Evolutionary conservation across 2,113 vertebrate genomes (phyloP), one percentile per base, ranked within the genome.

Genomic region (Coreoperca whiteheadi): DNA sequence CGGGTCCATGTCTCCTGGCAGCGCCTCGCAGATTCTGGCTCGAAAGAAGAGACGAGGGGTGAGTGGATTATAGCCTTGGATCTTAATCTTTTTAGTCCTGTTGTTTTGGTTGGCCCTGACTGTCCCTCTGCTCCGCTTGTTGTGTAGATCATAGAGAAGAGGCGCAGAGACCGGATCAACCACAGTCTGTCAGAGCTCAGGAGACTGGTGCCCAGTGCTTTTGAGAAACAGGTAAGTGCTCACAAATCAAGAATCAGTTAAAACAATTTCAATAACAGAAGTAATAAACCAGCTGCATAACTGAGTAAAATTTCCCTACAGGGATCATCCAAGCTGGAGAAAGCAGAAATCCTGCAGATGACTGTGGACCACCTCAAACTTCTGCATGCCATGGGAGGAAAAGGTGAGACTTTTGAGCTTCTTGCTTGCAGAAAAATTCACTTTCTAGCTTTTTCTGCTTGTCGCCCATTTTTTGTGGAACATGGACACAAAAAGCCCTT

Each of bases 311-410:
- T 30, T 37, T 43, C 15, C 57, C 43, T 81, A 53, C 93, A 99
- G 97, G 98, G 97, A 8, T 98, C 97, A 30, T 98, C 98, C 34
- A 98, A 98, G 89, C 92, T 98, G 92, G 98, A 98, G 92, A 99
- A 99, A 90, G 97, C 98, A 0, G 97, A 99, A 93, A 98, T 99
- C 81, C 95, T 98, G 37, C 98, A 98, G 90, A 98, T 99, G 98
- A 98, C 98, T 0, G 98, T 99, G 82, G 98, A 99, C 88, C 97
- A 99, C 87, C 93, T 99, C 74, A 98, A 98, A 94, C 96, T 98
- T 93, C 95, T 99, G 81, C 97, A 98, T 0, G 96, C 98, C 86
- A 97, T 97, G 75, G 97, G 97, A 43, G 97, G 97, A 20, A 91
- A 98, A 95, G 98, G 98, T 99, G 90, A 87, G 65, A 46, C 10